Base-by-base conservation (phyloP, 2,888 invertebrate species). In the Meiosimyza platycephala region DNA sequence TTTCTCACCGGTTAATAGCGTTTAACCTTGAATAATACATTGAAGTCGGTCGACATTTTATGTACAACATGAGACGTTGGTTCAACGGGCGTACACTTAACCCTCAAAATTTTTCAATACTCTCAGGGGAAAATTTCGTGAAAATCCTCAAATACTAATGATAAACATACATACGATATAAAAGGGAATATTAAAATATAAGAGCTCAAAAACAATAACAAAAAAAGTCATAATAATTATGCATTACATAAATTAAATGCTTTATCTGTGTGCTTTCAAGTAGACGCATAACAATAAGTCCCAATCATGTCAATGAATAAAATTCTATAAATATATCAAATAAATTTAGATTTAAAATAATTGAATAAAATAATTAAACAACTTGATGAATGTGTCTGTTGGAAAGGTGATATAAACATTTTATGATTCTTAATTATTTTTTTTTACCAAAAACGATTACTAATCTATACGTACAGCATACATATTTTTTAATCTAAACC, bases 241-340 rank as follows among this genome's bases (percentile, higher is more conserved):
- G 18, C 18, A 55, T 22, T 22, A 55, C 22, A n/a, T 15, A 22
- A 55, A 18, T 18, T 55, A 55, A 55, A 55, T 55, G 55, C 55
- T 62, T 62, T 62, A 62, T 62, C n/a, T 15, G 40, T 62, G 62
- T 62, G 62, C 62, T 62, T 62, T 62, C 55, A 55, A 16, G 55
- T 55, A 55, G 55, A 55, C 22, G 55, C 18, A 55, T 16, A 54
- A 54, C n/a, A 54, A 54, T 18, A 55, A 55, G 18, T 55, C 16
- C 16, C 16, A 55, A 15, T 9, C 40, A 7, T 9, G 40, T 40
- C 9, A 40, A 40, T 40, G 40, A 6, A 40, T 40, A 9, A 40
- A 40, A 40, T 0, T 9, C 40, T 40, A 4, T 9, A 40, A 40
- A 40, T 7, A 9, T 40, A 40, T 40, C 6, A 40, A 40, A 40